These are phyloP conservation scores for Coecobrya sp. DNA, from an alignment of 2,888 invertebrate species.

Conservation along the genomic window DNA sequence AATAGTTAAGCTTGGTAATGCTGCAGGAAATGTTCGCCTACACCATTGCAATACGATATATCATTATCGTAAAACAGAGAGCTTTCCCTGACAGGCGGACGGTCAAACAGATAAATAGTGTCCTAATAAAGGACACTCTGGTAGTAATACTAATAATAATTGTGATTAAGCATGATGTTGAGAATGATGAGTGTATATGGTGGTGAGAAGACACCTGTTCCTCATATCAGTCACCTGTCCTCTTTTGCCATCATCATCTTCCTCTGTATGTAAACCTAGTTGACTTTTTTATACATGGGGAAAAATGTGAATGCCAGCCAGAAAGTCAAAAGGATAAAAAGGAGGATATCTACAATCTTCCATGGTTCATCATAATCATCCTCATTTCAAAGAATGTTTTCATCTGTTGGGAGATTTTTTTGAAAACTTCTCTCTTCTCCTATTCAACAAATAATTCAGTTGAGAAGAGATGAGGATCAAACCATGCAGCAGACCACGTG, in stretches of 20 bases:
- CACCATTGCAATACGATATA: no score
- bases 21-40: neutral
- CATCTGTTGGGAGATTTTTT: neutral
- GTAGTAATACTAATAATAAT: neutral
- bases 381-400: slow-evolving; percentile 45
- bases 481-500: slow-evolving; percentile 39
- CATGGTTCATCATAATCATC: slow-evolving; percentile 71
- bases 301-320: neutral
- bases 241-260: slow-evolving; percentile 15
- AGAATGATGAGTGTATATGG: slow-evolving; percentile 10
- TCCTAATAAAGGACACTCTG: neutral
- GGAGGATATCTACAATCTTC: slow-evolving; percentile 66
- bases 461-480: neutral
- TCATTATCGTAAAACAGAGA: no score
- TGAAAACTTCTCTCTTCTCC: neutral
- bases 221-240: slow-evolving; percentile 74
- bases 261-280: slow-evolving; percentile 30
- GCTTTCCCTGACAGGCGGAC: neutral
- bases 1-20: neutral
- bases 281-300: slow-evolving; percentile 22
- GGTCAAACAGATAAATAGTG: neutral
- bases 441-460: neutral
- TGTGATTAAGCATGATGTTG: slow-evolving; percentile 39
- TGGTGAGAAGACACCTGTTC: slow-evolving; percentile 74
- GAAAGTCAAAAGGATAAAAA: slow-evolving; percentile 54